These are phyloP conservation scores for Myodes glareolus DNA, from an alignment of 2,113 vertebrate species.

Conservation along the genomic window DNA sequence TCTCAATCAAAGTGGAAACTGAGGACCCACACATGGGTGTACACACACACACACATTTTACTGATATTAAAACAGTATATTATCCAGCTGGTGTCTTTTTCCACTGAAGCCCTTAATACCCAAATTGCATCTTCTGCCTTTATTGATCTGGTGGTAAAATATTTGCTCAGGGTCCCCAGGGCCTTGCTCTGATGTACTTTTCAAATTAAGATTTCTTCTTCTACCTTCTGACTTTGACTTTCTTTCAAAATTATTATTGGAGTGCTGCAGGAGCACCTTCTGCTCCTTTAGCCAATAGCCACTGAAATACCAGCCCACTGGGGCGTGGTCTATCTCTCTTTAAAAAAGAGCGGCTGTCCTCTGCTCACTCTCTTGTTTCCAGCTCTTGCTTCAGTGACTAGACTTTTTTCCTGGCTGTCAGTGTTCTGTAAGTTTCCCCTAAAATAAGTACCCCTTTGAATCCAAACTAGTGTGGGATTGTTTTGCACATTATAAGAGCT, in stretches of 20 bases:
- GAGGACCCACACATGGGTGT: not conserved
- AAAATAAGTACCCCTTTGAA: no score
- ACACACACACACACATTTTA: not conserved
- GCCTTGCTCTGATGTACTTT: not conserved
- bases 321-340: no score
- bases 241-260: constrained; percentile 36
- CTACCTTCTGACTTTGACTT: not conserved
- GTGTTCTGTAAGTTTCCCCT: no score
- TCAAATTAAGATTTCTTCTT: not conserved
- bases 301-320: no score
- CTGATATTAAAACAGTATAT: not conserved
- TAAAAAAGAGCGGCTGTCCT: no score
- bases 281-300: no score
- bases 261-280: no score
- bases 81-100: not conserved
- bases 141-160: not conserved
- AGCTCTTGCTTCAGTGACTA: no score
- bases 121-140: not conserved
- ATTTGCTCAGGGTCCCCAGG: not conserved
- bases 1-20: not conserved
- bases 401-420: no score
- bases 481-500: constrained; percentile 43
- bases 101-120: not conserved
- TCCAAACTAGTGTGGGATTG: no score
- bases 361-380: no score